phyloP scores from a whole-genome alignment of 2,797 vertebrate species.

The Macrochelys suwanniensis region DNA sequence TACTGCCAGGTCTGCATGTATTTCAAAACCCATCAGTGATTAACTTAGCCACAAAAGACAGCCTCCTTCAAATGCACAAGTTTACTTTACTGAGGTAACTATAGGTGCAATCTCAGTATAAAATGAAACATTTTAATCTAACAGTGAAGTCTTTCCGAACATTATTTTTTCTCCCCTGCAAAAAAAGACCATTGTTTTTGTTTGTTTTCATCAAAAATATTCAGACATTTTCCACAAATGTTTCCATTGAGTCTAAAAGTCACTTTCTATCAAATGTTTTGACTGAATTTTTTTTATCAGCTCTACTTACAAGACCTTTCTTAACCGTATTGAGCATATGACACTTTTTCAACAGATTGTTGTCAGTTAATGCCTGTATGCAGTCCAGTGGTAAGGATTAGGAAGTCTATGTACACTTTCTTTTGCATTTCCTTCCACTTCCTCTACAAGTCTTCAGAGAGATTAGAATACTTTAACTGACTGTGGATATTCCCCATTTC shows the following conservation, averaged over 20 bases:
- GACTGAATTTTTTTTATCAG: not conserved
- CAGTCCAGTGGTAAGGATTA: not conserved
- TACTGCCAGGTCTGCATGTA: not conserved
- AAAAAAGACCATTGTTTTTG: not conserved
- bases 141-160: not conserved
- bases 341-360: not conserved
- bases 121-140: not conserved
- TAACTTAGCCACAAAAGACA: not conserved
- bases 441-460: not conserved
- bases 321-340: fast-evolving
- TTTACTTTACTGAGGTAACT: not conserved
- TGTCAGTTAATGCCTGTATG: not conserved
- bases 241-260: not conserved
- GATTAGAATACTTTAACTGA: not conserved
- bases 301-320: not conserved
- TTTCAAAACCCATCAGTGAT: not conserved
- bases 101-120: not conserved
- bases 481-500: not conserved
- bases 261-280: not conserved
- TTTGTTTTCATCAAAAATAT: not conserved
- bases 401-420: not conserved
- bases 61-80: not conserved
- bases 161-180: not conserved
- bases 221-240: not conserved
- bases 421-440: not conserved